Conservation (phyloP, 2,888 invertebrate species). For the Hypercompe scribonia region DNA sequence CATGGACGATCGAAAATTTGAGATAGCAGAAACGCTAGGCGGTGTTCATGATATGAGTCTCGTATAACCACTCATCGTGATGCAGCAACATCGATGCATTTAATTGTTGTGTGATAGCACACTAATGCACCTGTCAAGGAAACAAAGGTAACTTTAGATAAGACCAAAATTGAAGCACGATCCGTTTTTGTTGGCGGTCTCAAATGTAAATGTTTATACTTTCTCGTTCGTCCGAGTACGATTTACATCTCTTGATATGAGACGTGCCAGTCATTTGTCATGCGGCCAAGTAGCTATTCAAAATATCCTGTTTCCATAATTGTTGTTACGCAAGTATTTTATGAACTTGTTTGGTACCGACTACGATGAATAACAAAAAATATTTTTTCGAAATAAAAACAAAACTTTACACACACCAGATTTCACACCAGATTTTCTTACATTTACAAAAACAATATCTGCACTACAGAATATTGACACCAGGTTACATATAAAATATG, state of each 20-base stretch:
- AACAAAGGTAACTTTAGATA: slow-evolving; percentile 83
- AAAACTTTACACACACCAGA: neutral
- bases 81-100: slow-evolving; percentile 79
- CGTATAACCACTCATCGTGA: slow-evolving; percentile 72
- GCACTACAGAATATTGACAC: slow-evolving; percentile 51
- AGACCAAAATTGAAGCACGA: slow-evolving; percentile 81
- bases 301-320: slow-evolving; percentile 44
- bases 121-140: slow-evolving; percentile 86
- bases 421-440: too few species aligned
- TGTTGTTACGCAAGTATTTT: slow-evolving; percentile 28
- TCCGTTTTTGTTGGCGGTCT: slow-evolving; percentile 66
- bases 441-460: slow-evolving; percentile 34
- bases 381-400: neutral
- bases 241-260: slow-evolving; percentile 75
- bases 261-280: slow-evolving; percentile 83
- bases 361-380: neutral
- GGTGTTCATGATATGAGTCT: slow-evolving; percentile 52
- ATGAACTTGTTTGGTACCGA: neutral
- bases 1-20: slow-evolving; percentile 52
- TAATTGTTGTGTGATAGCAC: slow-evolving; percentile 85
- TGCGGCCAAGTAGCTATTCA: slow-evolving; percentile 50
- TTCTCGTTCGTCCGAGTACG: slow-evolving; percentile 70
- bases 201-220: slow-evolving; percentile 86
- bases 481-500: slow-evolving; percentile 56
- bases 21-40: slow-evolving; percentile 49